Evolutionary conservation across 1,140 invertebrate genomes (phyloP).

Genomic region (Melanaphis sacchari): DNA sequence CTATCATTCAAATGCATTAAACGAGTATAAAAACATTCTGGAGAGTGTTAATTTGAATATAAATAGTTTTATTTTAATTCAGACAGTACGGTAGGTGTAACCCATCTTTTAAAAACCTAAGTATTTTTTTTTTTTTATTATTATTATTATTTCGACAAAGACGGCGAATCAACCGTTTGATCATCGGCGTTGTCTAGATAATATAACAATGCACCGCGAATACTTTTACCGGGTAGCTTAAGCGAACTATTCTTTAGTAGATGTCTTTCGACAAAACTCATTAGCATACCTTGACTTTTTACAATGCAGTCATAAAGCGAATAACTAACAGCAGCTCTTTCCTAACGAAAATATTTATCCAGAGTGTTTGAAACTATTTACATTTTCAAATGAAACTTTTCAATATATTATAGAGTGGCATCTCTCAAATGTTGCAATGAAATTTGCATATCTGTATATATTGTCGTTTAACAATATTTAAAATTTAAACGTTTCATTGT

Average conservation of each 20-base stretch:
- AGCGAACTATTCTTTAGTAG: slow-evolving; percentile 24
- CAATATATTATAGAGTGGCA: not conserved
- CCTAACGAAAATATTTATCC: not conserved
- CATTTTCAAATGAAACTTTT: slow-evolving; percentile 21
- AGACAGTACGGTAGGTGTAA: not conserved
- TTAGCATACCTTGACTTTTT: slow-evolving; percentile 15
- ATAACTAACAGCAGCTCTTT: not conserved
- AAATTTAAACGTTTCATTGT: not conserved
- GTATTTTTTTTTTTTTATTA: not conserved
- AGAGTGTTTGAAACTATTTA: not conserved
- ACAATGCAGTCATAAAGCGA: not conserved
- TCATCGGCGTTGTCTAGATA: not conserved
- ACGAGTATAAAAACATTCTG: not conserved
- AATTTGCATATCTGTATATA: not conserved
- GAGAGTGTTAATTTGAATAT: slow-evolving; percentile 26
- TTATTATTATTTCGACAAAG: not conserved
- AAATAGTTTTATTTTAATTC: slow-evolving; percentile 23
- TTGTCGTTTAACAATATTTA: not conserved
- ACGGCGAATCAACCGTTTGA: slow-evolving; percentile 24
- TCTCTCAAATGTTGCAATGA: not conserved
- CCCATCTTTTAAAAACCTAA: not conserved
- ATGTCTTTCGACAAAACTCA: not conserved
- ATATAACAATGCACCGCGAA: not conserved
- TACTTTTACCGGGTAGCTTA: not conserved
- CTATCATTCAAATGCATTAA: not conserved